Evolutionary conservation across 2,888 invertebrate genomes (phyloP).

Genomic region (Pseudococcus longispinus): DNA sequence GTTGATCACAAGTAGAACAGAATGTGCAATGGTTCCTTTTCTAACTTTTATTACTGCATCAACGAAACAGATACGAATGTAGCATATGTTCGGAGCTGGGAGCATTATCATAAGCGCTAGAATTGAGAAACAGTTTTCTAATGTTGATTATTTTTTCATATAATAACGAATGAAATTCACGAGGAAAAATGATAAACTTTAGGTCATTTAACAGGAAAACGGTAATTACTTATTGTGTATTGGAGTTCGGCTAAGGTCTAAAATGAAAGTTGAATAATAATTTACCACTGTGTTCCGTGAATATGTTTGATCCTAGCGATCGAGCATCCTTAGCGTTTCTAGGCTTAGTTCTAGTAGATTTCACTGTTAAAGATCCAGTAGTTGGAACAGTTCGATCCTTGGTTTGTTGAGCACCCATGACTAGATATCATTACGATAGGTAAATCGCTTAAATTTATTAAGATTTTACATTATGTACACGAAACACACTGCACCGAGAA

Average conservation of each 20-base stretch:
- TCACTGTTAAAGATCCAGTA: conserved; percentile 66
- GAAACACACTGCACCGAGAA: not conserved
- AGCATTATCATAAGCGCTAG: not conserved
- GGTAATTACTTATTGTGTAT: not conserved
- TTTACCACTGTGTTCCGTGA: conserved; percentile 92
- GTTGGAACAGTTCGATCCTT: conserved; percentile 83
- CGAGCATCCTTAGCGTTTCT: conserved; percentile 82
- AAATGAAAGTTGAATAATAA: not conserved
- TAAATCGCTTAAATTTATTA: conserved; percentile 46
- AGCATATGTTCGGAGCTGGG: not conserved
- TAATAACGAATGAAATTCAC: not conserved
- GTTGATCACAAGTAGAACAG: not conserved
- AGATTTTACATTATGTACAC: conserved; percentile 41
- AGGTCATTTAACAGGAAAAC: not conserved
- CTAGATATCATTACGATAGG: conserved; percentile 63
- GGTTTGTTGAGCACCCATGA: conserved; percentile 93
- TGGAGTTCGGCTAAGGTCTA: not conserved
- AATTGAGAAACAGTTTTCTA: not conserved
- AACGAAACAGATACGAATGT: not conserved
- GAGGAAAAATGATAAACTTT: not conserved
- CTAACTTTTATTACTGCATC: not conserved
- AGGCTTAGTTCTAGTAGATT: conserved; percentile 63
- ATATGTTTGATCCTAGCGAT: conserved; percentile 87
- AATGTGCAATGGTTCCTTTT: not conserved
- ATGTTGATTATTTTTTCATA: not conserved